phyloP scores from a whole-genome alignment of 2,113 vertebrate genomes.

The Typhlomys cinereus region DNA sequence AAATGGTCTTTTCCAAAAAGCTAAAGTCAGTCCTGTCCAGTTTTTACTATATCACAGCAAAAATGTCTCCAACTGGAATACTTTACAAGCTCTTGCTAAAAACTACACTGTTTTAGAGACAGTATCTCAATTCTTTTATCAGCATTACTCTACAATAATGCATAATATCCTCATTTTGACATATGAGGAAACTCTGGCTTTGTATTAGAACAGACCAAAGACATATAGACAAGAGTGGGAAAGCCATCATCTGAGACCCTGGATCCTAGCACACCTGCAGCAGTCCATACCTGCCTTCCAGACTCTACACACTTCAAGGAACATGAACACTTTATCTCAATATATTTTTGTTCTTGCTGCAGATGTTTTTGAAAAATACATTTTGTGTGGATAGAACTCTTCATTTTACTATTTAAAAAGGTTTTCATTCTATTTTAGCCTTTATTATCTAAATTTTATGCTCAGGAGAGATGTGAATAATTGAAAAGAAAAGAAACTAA shows the following conservation, averaged over 20 bases:
- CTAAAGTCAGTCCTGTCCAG: not conserved
- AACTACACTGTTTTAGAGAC: not conserved
- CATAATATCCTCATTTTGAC: not conserved
- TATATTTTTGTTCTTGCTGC: not conserved
- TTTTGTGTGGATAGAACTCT: too few species aligned
- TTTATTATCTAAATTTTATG: slow-evolving; percentile 15
- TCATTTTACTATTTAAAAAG: not conserved
- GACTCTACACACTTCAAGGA: not conserved
- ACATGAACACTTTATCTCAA: not conserved
- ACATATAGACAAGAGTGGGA: not conserved
- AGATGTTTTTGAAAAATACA: not conserved
- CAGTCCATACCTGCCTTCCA: not conserved
- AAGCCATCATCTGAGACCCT: not conserved
- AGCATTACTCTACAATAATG: not conserved
- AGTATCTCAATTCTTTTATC: not conserved
- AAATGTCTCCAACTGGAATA: not conserved
- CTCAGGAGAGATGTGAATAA: not conserved
- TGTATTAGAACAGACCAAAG: not conserved
- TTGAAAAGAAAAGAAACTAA: not conserved
- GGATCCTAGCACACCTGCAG: not conserved
- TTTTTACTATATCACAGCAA: not conserved
- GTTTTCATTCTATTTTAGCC: not conserved
- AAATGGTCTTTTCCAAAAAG: not conserved
- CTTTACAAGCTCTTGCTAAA: not conserved
- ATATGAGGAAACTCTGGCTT: not conserved